Evolutionary conservation across 2,888 invertebrate species (phyloP), one percentile per base, ranked within the genome.

Genomic region (Sepiola atlantica): DNA sequence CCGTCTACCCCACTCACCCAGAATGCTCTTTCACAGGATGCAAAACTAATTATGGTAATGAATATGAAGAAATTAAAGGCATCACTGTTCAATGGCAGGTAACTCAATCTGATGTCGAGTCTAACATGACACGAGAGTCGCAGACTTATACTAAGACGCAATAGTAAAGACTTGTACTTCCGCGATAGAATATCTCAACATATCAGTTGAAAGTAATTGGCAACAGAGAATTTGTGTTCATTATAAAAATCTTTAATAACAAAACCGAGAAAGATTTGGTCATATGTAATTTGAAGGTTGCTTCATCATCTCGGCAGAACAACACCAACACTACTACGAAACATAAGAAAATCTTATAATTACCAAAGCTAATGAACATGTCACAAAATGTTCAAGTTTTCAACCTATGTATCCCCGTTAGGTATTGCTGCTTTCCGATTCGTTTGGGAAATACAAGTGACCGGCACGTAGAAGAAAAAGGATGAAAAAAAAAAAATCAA

Each of bases 331-430:
- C n/a, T 8, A 32, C 61, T 24, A 32, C 20, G 32, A 16, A 77
- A 77, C 77, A 77, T 77, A 16, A 77, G n/a, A 77, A 77, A 77
- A n/a, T 77, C 77, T n/a, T 32, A 77, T 77, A 77, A 77, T 77
- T 77, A 77, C 77, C 77, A 77, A 45, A 77, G 77, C 77, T 77
- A 77, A 77, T 77, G 77, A 77, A 77, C 77, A 77, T 77, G 77
- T 77, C 77, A 77, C 77, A 77, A 77, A 77, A 77, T 77, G 77
- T 77, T 77, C 77, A 77, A 77, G 77, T 77, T 77, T 77, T 77
- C n/a, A 77, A 77, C 77, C 77, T 77, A 77, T 77, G 77, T 77
- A 77, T 77, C n/a, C 77, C 77, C 77, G n/a, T 77, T 77, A 77
- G 77, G 77, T 77, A 77, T 45, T 77, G 77, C n/a, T 77, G 77